Evolutionary conservation across 1,140 invertebrate genomes (phyloP).

Genomic region (Branchinecta lynchi): DNA sequence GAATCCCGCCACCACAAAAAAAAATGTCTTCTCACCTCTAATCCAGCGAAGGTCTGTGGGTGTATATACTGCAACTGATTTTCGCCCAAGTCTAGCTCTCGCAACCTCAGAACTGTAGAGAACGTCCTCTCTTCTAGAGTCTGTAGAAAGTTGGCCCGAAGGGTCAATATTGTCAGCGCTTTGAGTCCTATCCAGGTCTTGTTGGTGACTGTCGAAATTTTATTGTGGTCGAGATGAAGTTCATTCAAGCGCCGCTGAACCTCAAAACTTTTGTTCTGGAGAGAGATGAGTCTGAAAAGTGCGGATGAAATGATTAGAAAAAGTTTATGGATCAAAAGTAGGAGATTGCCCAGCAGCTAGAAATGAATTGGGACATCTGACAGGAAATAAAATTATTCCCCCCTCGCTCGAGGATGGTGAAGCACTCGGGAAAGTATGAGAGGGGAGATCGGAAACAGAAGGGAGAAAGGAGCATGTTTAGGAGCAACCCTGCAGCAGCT

Average conservation of each 20-base stretch:
- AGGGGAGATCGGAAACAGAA: too few species aligned
- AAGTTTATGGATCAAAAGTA: too few species aligned
- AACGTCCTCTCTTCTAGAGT: slow-evolving; percentile 58
- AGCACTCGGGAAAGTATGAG: too few species aligned
- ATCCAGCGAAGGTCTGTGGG: slow-evolving; percentile 54
- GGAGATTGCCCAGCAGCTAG: too few species aligned
- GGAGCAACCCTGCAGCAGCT: too few species aligned
- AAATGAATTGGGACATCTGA: too few species aligned
- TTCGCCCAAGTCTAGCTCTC: slow-evolving; percentile 68
- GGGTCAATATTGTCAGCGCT: slow-evolving; percentile 56
- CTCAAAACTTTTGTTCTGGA: slow-evolving; percentile 56
- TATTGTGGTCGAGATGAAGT: slow-evolving; percentile 66
- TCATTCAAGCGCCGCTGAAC: slow-evolving; percentile 62
- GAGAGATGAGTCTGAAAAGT: slow-evolving; percentile 33
- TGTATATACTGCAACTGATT: slow-evolving; percentile 69
- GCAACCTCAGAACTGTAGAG: slow-evolving; percentile 50
- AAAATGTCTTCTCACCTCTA: slow-evolving; percentile 29
- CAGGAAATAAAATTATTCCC: too few species aligned
- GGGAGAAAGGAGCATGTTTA: too few species aligned
- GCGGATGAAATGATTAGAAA: background rate
- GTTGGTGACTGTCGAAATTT: slow-evolving; percentile 58
- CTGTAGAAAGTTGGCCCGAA: slow-evolving; percentile 65
- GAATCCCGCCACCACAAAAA: too few species aligned
- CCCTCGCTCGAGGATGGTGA: too few species aligned
- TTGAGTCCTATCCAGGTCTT: slow-evolving; percentile 59